Evolutionary conservation across 2,888 invertebrate genomes (phyloP), one percentile per base, ranked within the genome.

Genomic region (Agriopis marginaria): DNA sequence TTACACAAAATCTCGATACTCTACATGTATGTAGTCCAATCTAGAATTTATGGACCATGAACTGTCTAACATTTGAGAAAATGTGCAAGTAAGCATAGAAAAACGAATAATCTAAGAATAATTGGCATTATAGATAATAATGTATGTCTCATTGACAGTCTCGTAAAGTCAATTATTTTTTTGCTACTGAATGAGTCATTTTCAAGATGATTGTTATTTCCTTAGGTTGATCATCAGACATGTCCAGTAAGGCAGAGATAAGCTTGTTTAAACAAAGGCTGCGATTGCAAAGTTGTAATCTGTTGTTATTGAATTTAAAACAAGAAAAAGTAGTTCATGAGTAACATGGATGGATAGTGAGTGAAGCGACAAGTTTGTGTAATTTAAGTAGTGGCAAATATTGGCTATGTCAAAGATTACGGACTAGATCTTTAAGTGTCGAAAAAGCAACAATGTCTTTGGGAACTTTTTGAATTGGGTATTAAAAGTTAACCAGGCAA

Each of bases 181-280:
- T 75, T 75, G 78, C 82, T 82, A 82, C 75, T 80, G 80, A 79
- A 71, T 70, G 70, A 71, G 63, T 77, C 76, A 75, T 69, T 76
- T 70, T 63, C 68, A 68, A 79, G 79, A 77, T 75, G 77, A 82
- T 79, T 82, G 77, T 80, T 82, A 77, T 80, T 83, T 84, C 82
- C 82, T 84, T 75, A 71, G 75, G 71, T 77, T 74, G 74, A 79
- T 82, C 81, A 81, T 79, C 77, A 75, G 67, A 74, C 77, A 70
- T 71, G 62, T 44, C 60, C 42, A 70, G 45, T 51, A 39, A 63
- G 44, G 40, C 17, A 53, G 42, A 61, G 64, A 61, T 67, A 70
- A 61, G 63, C 66, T 56, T 51, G 55, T 68, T 63, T 66, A 63
- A 68, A 71, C 65, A 66, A 66, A 63, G 66, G 55, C 47, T 47